These are phyloP conservation scores for Sebastes oblongus DNA, from an alignment of 2,797 vertebrate genomes.

Conservation along the genomic window DNA sequence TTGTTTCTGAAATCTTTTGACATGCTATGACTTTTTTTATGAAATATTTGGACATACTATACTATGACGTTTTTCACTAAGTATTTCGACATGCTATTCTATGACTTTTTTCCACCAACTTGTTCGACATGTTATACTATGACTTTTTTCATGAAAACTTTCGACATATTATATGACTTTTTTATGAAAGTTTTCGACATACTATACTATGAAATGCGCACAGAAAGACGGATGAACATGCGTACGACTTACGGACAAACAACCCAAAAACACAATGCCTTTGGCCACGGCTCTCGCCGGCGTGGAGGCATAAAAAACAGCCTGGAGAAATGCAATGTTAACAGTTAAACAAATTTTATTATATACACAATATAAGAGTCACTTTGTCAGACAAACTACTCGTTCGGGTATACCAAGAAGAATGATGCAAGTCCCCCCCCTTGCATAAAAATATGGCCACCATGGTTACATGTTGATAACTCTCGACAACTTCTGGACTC, in stretches of 20 bases:
- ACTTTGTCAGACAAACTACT: slow-evolving; percentile 65
- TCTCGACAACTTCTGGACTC: slow-evolving; percentile 98
- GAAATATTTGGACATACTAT: no score
- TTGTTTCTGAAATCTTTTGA: no score
- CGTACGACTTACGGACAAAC: not conserved
- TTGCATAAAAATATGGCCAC: slow-evolving; percentile 15
- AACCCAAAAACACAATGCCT: not conserved
- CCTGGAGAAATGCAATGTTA: not conserved
- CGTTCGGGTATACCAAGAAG: slow-evolving; percentile 47
- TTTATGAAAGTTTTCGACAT: no score
- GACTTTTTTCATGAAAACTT: no score
- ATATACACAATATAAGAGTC: slow-evolving; percentile 83
- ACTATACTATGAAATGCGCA: no score
- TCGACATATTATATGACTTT: no score
- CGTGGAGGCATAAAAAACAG: not conserved
- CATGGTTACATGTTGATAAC: slow-evolving; percentile 96
- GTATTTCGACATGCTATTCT: no score
- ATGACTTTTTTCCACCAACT: no score
- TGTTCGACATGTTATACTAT: no score
- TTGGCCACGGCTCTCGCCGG: not conserved
- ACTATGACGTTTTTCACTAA: no score
- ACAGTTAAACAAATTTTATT: slow-evolving; percentile 79
- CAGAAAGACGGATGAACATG: no score
- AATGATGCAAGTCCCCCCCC: slow-evolving; percentile 21
- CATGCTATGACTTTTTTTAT: no score